These are phyloP conservation scores for Falco concolor DNA, from an alignment of 2,797 vertebrate species.

Conservation along the genomic window DNA sequence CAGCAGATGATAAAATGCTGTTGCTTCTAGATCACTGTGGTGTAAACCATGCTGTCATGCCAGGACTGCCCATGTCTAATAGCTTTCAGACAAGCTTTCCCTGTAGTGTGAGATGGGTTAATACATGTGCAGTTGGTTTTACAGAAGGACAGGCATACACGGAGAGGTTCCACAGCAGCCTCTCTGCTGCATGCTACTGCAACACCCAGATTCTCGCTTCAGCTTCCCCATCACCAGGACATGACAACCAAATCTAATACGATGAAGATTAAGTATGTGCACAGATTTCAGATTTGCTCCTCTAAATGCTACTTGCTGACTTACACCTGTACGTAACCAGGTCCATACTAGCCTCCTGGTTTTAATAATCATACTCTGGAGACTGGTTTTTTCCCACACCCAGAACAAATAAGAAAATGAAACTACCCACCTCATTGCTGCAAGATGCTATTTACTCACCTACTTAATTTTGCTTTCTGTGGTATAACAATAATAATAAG, in stretches of 20 bases:
- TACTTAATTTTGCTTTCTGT: background rate
- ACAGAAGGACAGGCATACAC: background rate
- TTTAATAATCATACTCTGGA: background rate
- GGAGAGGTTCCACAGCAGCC: background rate
- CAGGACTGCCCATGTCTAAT: background rate
- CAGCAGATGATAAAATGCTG: background rate
- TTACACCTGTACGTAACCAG: background rate
- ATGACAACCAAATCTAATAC: background rate
- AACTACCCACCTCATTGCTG: background rate
- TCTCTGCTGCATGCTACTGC: background rate
- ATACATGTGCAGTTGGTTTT: background rate
- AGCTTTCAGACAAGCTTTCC: background rate
- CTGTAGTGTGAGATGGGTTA: accelerated
- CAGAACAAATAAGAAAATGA: background rate
- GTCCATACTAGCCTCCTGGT: background rate
- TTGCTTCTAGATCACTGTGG: background rate
- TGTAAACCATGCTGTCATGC: too few species aligned
- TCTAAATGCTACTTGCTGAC: background rate
- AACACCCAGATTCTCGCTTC: background rate
- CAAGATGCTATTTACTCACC: background rate
- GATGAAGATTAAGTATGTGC: background rate
- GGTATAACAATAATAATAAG: background rate
- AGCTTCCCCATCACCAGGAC: accelerated
- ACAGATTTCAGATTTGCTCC: background rate
- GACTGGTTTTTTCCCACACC: background rate